A percentile compares a stretch with the other conserved stretches of the same genome.
Evolutionary conservation across 2,888 invertebrate genomes (phyloP).

Genomic region (Pollenia angustigena): DNA sequence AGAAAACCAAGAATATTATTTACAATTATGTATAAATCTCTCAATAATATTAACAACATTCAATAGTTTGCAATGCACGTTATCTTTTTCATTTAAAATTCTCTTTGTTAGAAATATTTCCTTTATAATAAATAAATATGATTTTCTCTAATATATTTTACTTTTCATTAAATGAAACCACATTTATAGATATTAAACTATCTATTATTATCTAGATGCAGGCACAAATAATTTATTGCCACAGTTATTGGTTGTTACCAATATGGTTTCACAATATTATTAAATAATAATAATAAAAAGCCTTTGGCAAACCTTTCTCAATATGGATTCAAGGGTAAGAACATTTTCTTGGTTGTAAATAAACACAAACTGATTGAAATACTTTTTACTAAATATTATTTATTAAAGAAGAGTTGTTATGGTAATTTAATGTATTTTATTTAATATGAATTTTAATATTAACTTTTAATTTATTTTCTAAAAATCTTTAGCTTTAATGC

Average conservation of each 20-base stretch:
- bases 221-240: background rate
- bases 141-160: background rate
- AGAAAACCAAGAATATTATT: too few relatives aligned
- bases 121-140: background rate
- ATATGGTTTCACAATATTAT: background rate
- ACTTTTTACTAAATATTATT: background rate
- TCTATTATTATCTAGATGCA: background rate
- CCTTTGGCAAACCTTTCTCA: constrained; percentile 8
- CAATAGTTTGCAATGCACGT: too few relatives aligned
- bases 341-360: constrained; percentile 10
- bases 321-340: background rate
- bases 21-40: too few relatives aligned
- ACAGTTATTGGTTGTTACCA: background rate
- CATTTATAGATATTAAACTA: background rate
- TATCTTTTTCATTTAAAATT: too few relatives aligned
- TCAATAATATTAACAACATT: too few relatives aligned
- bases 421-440: background rate
- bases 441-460: background rate
- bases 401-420: background rate
- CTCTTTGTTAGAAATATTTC: too few relatives aligned
- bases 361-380: constrained; percentile 7
- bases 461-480: background rate
- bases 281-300: background rate
- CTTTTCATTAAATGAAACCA: background rate
- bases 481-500: background rate